phyloP scores from a whole-genome alignment of 2,113 vertebrate species.

The Chaetodon auriga region DNA sequence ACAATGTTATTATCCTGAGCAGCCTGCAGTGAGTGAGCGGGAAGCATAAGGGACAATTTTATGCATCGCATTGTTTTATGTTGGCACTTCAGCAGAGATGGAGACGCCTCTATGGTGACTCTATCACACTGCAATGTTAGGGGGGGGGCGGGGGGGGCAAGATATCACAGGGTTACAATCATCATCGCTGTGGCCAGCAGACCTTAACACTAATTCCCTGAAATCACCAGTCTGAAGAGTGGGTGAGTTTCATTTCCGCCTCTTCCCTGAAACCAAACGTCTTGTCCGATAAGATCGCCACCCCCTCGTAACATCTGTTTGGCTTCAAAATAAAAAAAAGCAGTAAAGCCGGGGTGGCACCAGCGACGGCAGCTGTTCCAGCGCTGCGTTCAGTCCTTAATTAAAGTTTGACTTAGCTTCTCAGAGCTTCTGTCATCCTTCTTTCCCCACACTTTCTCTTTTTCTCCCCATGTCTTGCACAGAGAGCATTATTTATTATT shows the following conservation, averaged over 20 bases:
- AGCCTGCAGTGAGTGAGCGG: not conserved
- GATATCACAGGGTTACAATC: slow-evolving; percentile 18
- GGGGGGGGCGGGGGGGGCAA: not conserved
- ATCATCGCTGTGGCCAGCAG: not conserved
- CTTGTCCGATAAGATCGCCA: slow-evolving; percentile 58
- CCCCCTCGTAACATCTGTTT: slow-evolving; percentile 77
- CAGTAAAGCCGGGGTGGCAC: slow-evolving; percentile 59
- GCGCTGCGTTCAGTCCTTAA: slow-evolving; percentile 60
- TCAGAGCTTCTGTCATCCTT: slow-evolving; percentile 57
- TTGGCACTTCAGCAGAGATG: slow-evolving; percentile 4
- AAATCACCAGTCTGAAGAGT: slow-evolving; percentile 42
- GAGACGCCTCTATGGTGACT: not conserved
- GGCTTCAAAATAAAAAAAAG: slow-evolving; percentile 61
- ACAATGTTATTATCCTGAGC: slow-evolving; percentile 1
- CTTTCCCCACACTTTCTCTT: slow-evolving; percentile 14
- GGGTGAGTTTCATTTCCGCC: slow-evolving; percentile 59
- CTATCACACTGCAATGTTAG: not conserved
- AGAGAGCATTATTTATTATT: slow-evolving; percentile 61
- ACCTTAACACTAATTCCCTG: slow-evolving; percentile 46
- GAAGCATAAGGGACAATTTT: not conserved
- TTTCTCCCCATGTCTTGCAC: slow-evolving; percentile 20
- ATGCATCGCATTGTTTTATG: not conserved
- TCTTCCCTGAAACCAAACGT: slow-evolving; percentile 61
- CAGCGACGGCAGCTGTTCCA: slow-evolving; percentile 71
- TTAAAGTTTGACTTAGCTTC: slow-evolving; percentile 74